These are phyloP conservation scores for Etia nguti DNA, from an alignment of 2,113 vertebrate genomes.

Conservation along the genomic window DNA sequence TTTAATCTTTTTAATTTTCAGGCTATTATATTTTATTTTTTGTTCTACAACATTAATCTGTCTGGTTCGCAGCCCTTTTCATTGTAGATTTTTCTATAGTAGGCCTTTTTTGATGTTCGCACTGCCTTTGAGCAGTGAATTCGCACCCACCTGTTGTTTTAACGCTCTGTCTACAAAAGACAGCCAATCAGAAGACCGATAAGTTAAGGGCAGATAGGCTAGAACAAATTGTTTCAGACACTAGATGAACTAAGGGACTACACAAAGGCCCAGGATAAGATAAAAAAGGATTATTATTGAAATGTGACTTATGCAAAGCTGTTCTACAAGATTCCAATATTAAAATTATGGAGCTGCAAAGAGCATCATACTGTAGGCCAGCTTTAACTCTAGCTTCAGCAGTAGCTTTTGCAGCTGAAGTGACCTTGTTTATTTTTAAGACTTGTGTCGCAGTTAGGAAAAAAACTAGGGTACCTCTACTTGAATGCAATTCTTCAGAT, in stretches of 20 bases:
- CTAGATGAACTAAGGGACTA: background rate
- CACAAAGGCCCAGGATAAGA: background rate
- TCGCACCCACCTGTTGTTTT: background rate
- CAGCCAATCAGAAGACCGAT: background rate
- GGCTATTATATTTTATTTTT: background rate
- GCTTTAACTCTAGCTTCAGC: background rate
- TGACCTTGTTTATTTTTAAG: background rate
- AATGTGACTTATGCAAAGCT: background rate
- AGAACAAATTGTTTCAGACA: background rate
- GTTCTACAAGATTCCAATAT: background rate
- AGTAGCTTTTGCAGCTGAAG: background rate
- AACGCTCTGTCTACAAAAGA: background rate
- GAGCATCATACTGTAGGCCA: background rate
- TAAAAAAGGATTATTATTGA: background rate
- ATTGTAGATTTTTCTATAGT: background rate
- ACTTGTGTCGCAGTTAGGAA: background rate
- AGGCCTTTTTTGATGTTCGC: background rate
- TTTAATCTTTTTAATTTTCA: background rate
- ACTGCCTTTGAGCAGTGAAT: background rate
- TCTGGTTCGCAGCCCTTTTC: background rate
- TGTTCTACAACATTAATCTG: background rate
- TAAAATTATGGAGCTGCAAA: background rate
- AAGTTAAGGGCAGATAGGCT: background rate
- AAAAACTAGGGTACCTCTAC: background rate
- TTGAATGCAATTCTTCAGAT: background rate